Evolutionary conservation across 2,888 invertebrate species (phyloP).

Genomic region (Taenaris catops): DNA sequence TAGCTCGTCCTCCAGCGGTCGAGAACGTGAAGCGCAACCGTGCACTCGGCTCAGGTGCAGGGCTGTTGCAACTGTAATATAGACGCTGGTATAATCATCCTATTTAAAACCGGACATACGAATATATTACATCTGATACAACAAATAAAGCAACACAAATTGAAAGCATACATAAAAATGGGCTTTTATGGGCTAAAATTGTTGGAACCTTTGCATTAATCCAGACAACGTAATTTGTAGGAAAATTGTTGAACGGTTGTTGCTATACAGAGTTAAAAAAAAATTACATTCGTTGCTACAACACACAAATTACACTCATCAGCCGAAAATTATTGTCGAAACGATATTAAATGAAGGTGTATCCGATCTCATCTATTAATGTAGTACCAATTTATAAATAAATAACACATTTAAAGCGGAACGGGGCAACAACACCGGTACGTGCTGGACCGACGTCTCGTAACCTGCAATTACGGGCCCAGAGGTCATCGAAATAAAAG

Average conservation of each 20-base stretch:
- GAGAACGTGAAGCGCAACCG: constrained; percentile 69
- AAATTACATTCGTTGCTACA: constrained; percentile 31
- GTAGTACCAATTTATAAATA: constrained; percentile 72
- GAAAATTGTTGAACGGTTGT: constrained; percentile 47
- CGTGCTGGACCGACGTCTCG: constrained; percentile 48
- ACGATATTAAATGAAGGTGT: constrained; percentile 76
- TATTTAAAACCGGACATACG: constrained; percentile 2
- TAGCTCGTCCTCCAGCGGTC: constrained; percentile 87
- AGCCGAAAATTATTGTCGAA: constrained; percentile 60
- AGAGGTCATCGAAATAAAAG: constrained; percentile 75
- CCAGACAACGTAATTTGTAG: constrained; percentile 38
- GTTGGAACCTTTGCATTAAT: constrained; percentile 16
- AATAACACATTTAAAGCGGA: constrained; percentile 72
- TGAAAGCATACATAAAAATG: not conserved
- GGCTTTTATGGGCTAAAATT: not conserved
- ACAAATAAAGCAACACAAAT: constrained; percentile 3
- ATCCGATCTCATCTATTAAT: constrained; percentile 66
- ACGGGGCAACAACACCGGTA: constrained; percentile 49
- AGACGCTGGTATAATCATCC: constrained; percentile 8
- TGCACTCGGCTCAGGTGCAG: constrained; percentile 40
- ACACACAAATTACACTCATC: constrained; percentile 61
- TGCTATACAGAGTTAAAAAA: constrained; percentile 28
- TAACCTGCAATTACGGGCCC: constrained; percentile 66
- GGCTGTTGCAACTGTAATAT: constrained; percentile 35
- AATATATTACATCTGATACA: constrained; percentile 3